Base-by-base conservation (phyloP, 2,888 invertebrate species). In the Chymomyza procnemis region DNA sequence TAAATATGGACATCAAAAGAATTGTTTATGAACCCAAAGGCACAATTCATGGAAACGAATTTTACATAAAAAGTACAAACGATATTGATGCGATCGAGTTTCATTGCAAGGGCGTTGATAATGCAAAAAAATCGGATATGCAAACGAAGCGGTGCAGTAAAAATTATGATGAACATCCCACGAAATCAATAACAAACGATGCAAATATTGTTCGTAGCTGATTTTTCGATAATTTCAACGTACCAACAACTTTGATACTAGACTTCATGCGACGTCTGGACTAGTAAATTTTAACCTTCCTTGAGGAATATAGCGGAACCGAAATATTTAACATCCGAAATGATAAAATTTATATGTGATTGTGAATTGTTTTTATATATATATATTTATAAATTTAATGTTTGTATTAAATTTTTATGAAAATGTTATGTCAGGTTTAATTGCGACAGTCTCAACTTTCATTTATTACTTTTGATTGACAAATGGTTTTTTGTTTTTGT, bases 301-400 rank as follows among this genome's bases (percentile, higher is more conserved):
- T 82, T 80, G 78, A 82, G 83, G 73, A 80, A 80, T 74, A 69
- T 83, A 83, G 85, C 75, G 61, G 85, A 50, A 85, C 83, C 80
- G 78, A 81, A 81, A 81, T 83, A 81, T 81, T 81, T 81, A 81
- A 85, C 75, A 81, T 81, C 79, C 74, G 71, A 69, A 71, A 80
- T 79, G 83, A 81, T 81, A 85, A 85, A 85, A 82, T 85, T 85
- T 81, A 81, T 81, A 81, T 81, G 81, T 81, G 81, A 81, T 81
- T 81, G 81, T 81, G 85, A 81, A 81, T 81, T 81, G 83, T 81
- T 85, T 80, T 79, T 78, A 80, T 80, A 85, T 82, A 81, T 64
- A 68, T 73, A 73, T 73, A 73, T 85, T 85, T 81, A 75, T 81
- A 82, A 85, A 81, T 80, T 81, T 85, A 85, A 81, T 81, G 85